Evolutionary conservation across 2,888 invertebrate genomes (phyloP).

Genomic region (Falcaria lacertinaria): DNA sequence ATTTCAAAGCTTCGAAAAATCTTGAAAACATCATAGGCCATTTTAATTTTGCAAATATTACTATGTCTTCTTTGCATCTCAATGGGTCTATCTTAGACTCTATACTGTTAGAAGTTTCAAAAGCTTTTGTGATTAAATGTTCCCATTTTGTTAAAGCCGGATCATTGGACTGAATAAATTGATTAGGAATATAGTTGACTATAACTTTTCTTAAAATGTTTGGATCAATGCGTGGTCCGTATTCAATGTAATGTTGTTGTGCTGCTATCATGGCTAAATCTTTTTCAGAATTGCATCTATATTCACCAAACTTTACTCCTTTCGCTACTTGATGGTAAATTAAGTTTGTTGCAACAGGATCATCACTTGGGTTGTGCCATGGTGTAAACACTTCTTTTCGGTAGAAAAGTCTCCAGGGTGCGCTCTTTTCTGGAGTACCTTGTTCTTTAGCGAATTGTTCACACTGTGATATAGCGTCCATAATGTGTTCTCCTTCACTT

Average conservation of each 20-base stretch:
- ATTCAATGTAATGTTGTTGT: slow-evolving; percentile 93
- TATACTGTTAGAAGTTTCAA: slow-evolving; percentile 85
- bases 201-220: slow-evolving; percentile 85
- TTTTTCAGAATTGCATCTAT: slow-evolving; percentile 89
- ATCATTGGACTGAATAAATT: slow-evolving; percentile 82
- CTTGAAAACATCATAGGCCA: slow-evolving; percentile 97
- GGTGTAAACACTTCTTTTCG: slow-evolving; percentile 94
- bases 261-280: slow-evolving; percentile 94
- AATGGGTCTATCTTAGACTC: slow-evolving; percentile 82
- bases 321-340: slow-evolving; percentile 93
- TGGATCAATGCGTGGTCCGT: slow-evolving; percentile 83
- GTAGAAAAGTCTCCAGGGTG: slow-evolving; percentile 93
- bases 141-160: slow-evolving; percentile 85
- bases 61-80: slow-evolving; percentile 93
- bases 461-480: slow-evolving; percentile 97
- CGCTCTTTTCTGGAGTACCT: slow-evolving; percentile 89
- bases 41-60: slow-evolving; percentile 92
- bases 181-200: slow-evolving; percentile 90
- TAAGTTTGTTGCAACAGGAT: slow-evolving; percentile 90
- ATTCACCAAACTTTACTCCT: slow-evolving; percentile 95
- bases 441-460: slow-evolving; percentile 97
- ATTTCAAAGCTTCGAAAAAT: slow-evolving; percentile 94
- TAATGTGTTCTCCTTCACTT: slow-evolving; percentile 93
- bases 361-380: slow-evolving; percentile 93
- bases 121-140: slow-evolving; percentile 84